A percentile compares a stretch with the other conserved stretches of the same genome.
Evolutionary conservation across 1,140 invertebrate species (phyloP).

Genomic region (Ctenoplectra terminalis): DNA sequence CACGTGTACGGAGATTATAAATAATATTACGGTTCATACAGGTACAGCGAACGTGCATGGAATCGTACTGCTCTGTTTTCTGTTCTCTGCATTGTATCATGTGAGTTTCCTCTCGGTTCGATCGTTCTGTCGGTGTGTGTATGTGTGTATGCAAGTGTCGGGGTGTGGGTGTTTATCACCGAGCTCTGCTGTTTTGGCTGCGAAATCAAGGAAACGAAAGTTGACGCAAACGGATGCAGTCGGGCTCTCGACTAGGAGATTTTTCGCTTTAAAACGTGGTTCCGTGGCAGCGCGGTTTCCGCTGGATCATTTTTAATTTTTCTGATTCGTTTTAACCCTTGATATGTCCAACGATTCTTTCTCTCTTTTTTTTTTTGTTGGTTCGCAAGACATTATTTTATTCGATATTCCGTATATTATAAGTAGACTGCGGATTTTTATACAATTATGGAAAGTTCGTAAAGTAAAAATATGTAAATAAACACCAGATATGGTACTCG

Average conservation of each 20-base stretch:
- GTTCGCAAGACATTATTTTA: too few relatives aligned
- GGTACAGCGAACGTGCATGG: conserved; percentile 80
- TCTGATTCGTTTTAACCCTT: too few relatives aligned
- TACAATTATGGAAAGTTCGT: too few relatives aligned
- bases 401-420: too few relatives aligned
- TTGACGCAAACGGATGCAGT: conserved; percentile 52
- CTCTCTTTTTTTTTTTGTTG: too few relatives aligned
- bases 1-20: conserved; percentile 53
- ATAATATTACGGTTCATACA: conserved; percentile 77
- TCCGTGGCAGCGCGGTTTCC: conserved; percentile 5
- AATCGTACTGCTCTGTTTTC: conserved; percentile 62
- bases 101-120: not conserved
- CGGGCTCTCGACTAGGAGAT: conserved; percentile 4
- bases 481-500: too few relatives aligned
- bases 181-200: conserved; percentile 30
- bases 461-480: too few relatives aligned
- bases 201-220: conserved; percentile 54
- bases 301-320: not conserved
- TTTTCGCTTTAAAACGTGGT: not conserved
- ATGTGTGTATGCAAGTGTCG: not conserved
- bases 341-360: too few relatives aligned
- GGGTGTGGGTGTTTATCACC: not conserved
- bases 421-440: too few relatives aligned
- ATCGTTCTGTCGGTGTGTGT: not conserved
- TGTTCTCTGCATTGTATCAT: conserved; percentile 22